A percentile compares a stretch with the other conserved stretches of the same genome.
These are phyloP conservation scores for Orycteropus afer DNA, from an alignment of 2,113 vertebrate genomes.

Conservation along the genomic window DNA sequence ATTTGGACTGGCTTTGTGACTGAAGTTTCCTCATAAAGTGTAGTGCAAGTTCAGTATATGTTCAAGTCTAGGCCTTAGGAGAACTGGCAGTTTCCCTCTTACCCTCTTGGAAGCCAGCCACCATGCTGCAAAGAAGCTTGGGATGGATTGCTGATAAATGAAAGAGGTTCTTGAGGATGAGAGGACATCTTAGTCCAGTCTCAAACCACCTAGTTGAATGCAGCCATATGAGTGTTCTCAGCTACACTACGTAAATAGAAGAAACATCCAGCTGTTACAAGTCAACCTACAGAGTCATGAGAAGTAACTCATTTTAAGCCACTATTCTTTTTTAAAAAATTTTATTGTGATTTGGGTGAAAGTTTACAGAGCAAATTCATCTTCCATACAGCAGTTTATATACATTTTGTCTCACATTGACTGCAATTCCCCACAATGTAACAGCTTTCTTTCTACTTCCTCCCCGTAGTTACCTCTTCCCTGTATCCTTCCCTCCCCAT, in stretches of 20 bases:
- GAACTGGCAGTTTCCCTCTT: not conserved
- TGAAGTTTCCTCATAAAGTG: not conserved
- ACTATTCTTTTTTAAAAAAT: too few species aligned
- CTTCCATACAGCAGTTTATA: too few species aligned
- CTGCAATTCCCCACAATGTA: too few species aligned
- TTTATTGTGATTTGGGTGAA: too few species aligned
- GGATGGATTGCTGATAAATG: not conserved
- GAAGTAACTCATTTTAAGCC: not conserved
- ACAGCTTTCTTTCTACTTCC: too few species aligned
- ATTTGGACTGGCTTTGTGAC: not conserved
- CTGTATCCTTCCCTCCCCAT: too few species aligned
- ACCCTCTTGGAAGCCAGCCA: not conserved
- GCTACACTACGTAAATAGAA: not conserved
- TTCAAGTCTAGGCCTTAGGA: not conserved
- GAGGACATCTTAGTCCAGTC: not conserved
- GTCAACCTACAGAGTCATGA: not conserved
- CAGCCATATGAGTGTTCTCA: not conserved
- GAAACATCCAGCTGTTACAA: not conserved
- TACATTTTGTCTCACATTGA: too few species aligned
- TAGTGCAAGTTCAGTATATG: not conserved
- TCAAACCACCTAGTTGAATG: not conserved
- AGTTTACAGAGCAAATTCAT: too few species aligned
- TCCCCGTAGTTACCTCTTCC: too few species aligned
- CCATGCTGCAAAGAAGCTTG: not conserved
- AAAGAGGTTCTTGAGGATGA: not conserved